Evolutionary conservation across 2,888 invertebrate species (phyloP).

Genomic region (Andrena haemorrhoa): DNA sequence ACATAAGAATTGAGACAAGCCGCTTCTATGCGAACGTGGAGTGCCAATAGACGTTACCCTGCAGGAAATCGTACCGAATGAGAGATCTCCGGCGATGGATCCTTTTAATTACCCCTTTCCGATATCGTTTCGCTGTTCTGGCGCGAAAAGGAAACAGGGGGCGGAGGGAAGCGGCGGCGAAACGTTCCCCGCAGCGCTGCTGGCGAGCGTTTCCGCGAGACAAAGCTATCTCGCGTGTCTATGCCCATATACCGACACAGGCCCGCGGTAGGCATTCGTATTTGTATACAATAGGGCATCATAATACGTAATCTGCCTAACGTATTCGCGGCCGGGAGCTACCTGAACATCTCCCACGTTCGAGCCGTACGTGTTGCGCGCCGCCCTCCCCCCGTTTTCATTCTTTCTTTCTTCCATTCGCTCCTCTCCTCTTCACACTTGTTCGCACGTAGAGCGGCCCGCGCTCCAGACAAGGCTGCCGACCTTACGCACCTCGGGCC

Average conservation of each 20-base stretch:
- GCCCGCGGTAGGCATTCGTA: conserved; percentile 74
- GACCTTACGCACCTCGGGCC: conserved; percentile 65
- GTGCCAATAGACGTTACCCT: not conserved
- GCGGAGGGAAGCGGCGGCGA: conserved; percentile 6
- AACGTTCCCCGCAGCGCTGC: conserved; percentile 48
- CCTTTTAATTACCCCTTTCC: conserved; percentile 23
- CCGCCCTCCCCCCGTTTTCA: conserved; percentile 39
- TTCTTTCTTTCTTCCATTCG: conserved; percentile 44
- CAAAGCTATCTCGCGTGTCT: conserved; percentile 74
- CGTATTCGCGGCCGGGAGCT: conserved; percentile 77
- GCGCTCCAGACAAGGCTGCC: conserved; percentile 59
- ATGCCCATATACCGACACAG: conserved; percentile 69
- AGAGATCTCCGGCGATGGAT: not conserved
- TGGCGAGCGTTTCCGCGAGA: conserved; percentile 65
- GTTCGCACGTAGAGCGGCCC: conserved; percentile 59
- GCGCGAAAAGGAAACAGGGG: conserved; percentile 32
- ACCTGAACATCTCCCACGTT: conserved; percentile 80
- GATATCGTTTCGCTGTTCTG: conserved; percentile 38
- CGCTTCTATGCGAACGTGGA: not conserved
- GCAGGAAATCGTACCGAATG: not conserved
- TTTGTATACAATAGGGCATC: conserved; percentile 84
- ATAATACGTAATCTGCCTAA: conserved; percentile 82
- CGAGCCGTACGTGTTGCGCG: conserved; percentile 60
- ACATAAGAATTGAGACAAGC: not conserved
- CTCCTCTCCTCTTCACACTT: conserved; percentile 59